Percentiles rank a stretch among this genome's conserved stretches.
phyloP scores from a whole-genome alignment of 2,113 vertebrate species.

The Plotosus lineatus region DNA sequence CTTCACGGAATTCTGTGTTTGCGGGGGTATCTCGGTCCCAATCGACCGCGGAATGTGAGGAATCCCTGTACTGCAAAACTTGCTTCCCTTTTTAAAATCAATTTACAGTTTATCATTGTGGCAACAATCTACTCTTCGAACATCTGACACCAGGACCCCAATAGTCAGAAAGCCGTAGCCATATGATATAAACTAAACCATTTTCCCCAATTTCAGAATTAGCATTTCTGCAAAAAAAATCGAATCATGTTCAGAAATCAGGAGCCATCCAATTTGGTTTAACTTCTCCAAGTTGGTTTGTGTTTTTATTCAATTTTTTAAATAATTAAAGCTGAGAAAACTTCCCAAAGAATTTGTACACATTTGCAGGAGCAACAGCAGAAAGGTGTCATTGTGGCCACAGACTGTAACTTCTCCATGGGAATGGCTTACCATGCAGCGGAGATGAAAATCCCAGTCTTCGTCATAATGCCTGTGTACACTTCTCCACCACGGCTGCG shows the following conservation, averaged over 20 bases:
- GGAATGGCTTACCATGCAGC: conserved; percentile 82
- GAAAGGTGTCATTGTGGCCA: conserved; percentile 86
- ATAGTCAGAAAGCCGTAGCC: neutral
- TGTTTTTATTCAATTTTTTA: neutral
- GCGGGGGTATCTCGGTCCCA: too few relatives aligned
- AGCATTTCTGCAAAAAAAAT: neutral
- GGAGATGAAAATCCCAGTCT: conserved; percentile 79
- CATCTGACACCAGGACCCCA: neutral
- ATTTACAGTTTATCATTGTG: neutral
- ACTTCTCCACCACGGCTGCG: conserved; percentile 71
- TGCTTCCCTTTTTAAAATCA: neutral
- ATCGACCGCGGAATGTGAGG: too few relatives aligned
- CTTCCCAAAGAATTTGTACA: neutral
- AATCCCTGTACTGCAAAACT: too few relatives aligned
- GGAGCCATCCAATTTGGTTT: neutral
- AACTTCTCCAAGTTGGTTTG: neutral
- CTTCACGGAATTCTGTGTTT: too few relatives aligned
- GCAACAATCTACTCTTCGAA: neutral
- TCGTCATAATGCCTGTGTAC: conserved; percentile 79
- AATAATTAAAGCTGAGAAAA: neutral
- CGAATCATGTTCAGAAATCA: neutral
- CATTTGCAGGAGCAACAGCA: conserved; percentile 81
- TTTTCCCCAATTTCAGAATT: neutral
- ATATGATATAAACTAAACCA: neutral
- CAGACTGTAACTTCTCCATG: conserved; percentile 86